Evolutionary conservation across 2,888 invertebrate species (phyloP), one percentile per base, ranked within the genome.

Genomic region (Parapristionchus giblindavisi): DNA sequence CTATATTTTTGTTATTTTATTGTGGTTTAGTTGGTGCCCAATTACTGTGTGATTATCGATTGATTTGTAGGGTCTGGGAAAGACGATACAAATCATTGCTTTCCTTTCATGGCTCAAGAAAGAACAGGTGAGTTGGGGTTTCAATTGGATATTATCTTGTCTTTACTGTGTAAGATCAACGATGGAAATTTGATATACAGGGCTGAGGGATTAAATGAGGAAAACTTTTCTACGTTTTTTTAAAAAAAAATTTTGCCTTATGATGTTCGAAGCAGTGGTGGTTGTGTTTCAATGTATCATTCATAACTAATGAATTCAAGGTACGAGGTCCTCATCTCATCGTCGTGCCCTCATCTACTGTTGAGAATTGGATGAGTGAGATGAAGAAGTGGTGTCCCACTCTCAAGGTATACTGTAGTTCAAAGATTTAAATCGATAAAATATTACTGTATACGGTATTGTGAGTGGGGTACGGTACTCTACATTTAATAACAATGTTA

Each of bases 291-390:
- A n/a, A n/a, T n/a, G n/a, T n/a, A n/a, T n/a, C n/a, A n/a, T n/a
- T n/a, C n/a, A n/a, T n/a, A n/a, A n/a, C n/a, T n/a, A n/a, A n/a
- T n/a, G n/a, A n/a, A 2, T 29, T 17, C 3, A 38, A 71, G 21
- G 78, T 79, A 24, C 54, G 73, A 2, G 93, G 93, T 17, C 94
- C 95, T 0, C 96, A 96, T 90, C 90, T 98, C 73, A 92, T 98
- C 81, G 93, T 98, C 3, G 96, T 96, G n/a, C 97, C 97, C 0
- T 94, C 96, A 43, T 96, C 96, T 6, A 97, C 96, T 0, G 91
- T 97, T 85, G 94, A 94, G 93, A 89, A 89, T 84, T 84, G 79
- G 85, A 80, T 84, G 65, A 78, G 77, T 3, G 85, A 85, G 75
- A 76, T 81, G 34, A 75, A 75, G n/a, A 81, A 77, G 27, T 85